These are phyloP conservation scores for Pterostichus madidus DNA, from an alignment of 2,888 invertebrate genomes.

Conservation along the genomic window DNA sequence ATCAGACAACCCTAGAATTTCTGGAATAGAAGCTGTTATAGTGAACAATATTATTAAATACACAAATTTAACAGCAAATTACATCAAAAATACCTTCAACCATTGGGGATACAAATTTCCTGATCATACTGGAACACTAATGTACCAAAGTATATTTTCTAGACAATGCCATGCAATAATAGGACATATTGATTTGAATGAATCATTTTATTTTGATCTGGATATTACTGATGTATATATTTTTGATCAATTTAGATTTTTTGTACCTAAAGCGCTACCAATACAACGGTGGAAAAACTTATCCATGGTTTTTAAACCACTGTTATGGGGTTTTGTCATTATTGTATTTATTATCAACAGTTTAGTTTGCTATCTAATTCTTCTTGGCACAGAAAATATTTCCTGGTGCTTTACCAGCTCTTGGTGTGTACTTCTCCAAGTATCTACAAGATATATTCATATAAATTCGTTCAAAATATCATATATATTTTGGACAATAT, in stretches of 20 bases:
- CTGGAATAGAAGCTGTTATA: conserved; percentile 46
- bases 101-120: conserved; percentile 23
- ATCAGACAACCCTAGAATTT: not conserved
- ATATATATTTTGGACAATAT: conserved; percentile 29
- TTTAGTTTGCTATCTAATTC: not conserved
- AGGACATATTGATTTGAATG: conserved; percentile 44
- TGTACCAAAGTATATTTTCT: conserved; percentile 1
- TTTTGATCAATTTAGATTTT: conserved; percentile 34
- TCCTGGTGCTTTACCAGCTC: not conserved
- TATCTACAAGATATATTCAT: not conserved
- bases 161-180: conserved; percentile 12
- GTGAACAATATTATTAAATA: conserved; percentile 31
- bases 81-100: not conserved
- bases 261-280: conserved; percentile 33
- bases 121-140: not conserved
- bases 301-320: conserved; percentile 36
- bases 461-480: conserved; percentile 11
- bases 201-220: conserved; percentile 36
- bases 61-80: conserved; percentile 24
- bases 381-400: not conserved
- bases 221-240: conserved; percentile 32
- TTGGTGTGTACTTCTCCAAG: conserved; percentile 29
- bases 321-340: not conserved
- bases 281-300: conserved; percentile 28
- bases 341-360: conserved; percentile 6